These are phyloP conservation scores for Podilymbus podiceps DNA, from an alignment of 2,113 vertebrate genomes.

Conservation along the genomic window DNA sequence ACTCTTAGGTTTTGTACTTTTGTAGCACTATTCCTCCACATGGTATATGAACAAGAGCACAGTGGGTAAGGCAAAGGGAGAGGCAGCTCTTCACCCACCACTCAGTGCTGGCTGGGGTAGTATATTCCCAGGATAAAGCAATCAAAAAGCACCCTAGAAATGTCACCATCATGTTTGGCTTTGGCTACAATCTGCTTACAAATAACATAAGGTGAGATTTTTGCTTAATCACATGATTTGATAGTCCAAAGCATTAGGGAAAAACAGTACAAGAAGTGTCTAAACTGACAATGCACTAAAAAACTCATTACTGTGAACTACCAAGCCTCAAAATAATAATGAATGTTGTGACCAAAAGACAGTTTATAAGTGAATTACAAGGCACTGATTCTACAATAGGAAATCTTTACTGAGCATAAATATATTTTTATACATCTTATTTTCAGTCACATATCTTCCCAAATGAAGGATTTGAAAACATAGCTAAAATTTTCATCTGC, in stretches of 20 bases:
- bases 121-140: background rate
- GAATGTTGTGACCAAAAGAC: background rate
- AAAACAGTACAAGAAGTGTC: background rate
- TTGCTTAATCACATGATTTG: background rate
- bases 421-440: background rate
- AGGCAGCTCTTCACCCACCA: background rate
- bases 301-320: background rate
- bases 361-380: background rate
- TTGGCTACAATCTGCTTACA: background rate
- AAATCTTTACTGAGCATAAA: background rate
- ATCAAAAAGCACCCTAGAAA: background rate
- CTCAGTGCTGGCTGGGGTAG: background rate
- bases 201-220: background rate
- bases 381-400: background rate
- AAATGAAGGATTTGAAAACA: background rate
- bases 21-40: background rate
- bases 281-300: background rate
- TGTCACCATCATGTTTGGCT: background rate
- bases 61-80: background rate
- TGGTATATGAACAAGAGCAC: background rate
- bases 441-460: background rate
- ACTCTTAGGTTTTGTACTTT: background rate
- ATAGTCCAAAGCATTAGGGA: background rate
- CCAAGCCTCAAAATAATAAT: background rate
- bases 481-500: background rate